Conservation (phyloP, 2,888 invertebrate species). For the Apantesis nais region DNA sequence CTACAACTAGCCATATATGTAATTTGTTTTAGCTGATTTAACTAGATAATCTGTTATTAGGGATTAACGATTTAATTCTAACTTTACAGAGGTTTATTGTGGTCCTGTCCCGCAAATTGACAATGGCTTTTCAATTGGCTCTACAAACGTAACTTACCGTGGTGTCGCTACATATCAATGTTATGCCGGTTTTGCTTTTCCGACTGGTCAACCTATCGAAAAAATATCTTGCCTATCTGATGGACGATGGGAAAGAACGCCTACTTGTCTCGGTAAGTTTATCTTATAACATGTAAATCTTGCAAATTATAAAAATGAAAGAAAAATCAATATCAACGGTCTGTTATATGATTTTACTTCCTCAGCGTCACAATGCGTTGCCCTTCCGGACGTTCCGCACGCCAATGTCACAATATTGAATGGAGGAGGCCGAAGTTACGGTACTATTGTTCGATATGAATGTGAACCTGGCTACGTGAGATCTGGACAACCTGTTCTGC, state of each 20-base stretch:
- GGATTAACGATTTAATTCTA: neutral
- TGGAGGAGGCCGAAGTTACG: conserved; percentile 96
- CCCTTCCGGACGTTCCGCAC: conserved; percentile 94
- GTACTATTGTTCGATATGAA: conserved; percentile 96
- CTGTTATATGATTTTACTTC: conserved; percentile 22
- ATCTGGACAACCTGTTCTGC: conserved; percentile 94
- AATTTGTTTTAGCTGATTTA: neutral
- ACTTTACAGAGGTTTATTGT: conserved; percentile 94
- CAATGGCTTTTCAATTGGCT: conserved; percentile 98
- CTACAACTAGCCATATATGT: neutral
- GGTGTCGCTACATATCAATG: conserved; percentile 98
- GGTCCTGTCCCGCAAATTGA: conserved; percentile 99
- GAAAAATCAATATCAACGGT: neutral
- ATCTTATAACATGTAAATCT: neutral
- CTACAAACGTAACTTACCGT: conserved; percentile 97
- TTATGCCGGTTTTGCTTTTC: conserved; percentile 97
- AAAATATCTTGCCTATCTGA: conserved; percentile 95
- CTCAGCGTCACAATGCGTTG: conserved; percentile 95
- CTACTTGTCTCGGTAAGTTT: conserved; percentile 91
- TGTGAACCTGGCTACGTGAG: conserved; percentile 96
- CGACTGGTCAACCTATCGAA: conserved; percentile 94
- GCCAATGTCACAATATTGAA: conserved; percentile 94
- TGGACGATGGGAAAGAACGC: conserved; percentile 96
- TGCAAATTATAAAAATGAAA: neutral
- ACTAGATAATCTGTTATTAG: neutral